Base-by-base conservation (phyloP, 2,113 vertebrate species). In the Spilogale gracilis region DNA sequence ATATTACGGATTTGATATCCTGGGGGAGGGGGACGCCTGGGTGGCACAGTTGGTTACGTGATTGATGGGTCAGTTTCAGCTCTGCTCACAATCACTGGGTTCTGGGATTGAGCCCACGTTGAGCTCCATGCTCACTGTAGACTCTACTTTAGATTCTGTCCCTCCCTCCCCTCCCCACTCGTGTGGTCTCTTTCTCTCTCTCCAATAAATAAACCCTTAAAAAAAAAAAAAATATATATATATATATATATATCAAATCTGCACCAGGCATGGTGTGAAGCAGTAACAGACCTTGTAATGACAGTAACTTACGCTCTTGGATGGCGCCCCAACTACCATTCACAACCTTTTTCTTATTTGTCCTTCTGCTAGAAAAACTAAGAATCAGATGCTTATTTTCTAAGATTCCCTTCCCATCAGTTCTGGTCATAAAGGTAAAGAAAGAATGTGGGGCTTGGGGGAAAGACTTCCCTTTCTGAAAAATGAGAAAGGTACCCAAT, bases 341-440 rank as follows among this genome's bases (percentile, higher is more conserved):
- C 20, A 65, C n/a, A 84, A 38, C 5, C 21, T 78, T 11, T 11
- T 94, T 73, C 50, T 78, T 58, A 50, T 21, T 61, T 69, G 43
- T 56, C 13, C 48, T 82, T 86, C 69, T 90, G 61, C n/a, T 87
- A 61, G n/a, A 65, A 38, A 84, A 3, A 32, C 45, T 67, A 80
- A 60, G 61, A 85, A 20, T 80, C 54, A 48, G 13, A 91, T 6
- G 12, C 13, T 89, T 81, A 30, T 78, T 83, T 71, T 78, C 80
- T n/a, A 87, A 95, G 61, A 0, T 5, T 88, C 38, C 6, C 30
- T 94, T 91, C 56, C 4, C n/a, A 1, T 63, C 86, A 58, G 4
- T 85, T 95, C 9, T 89, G 50, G 30, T 87, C 10, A 74, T 78
- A 76, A 86, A 61, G 6, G 13, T 27, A n/a, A 81, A 80, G n/a